These are phyloP conservation scores for Nymphalis c-album DNA, from an alignment of 2,888 invertebrate genomes.

Conservation along the genomic window DNA sequence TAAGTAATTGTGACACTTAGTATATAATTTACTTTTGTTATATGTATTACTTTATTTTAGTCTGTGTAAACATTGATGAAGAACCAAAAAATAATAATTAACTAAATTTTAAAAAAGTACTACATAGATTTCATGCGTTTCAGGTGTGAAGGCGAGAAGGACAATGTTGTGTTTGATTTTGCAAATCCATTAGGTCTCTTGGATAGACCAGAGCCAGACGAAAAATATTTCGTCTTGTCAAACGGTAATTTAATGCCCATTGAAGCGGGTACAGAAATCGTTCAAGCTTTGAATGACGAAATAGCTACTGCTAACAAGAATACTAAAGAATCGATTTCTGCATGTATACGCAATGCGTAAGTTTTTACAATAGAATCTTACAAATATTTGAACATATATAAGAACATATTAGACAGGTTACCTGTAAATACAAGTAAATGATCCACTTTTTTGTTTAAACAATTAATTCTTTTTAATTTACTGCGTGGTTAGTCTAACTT, in stretches of 20 bases:
- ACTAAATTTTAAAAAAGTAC: no score
- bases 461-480: no score
- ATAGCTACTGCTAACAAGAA: slow-evolving; percentile 59
- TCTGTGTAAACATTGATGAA: no score
- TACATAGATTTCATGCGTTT: slow-evolving; percentile 28
- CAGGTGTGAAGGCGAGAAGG: slow-evolving; percentile 86
- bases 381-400: no score
- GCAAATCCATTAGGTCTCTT: slow-evolving; percentile 72
- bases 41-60: no score
- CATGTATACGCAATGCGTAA: slow-evolving; percentile 55
- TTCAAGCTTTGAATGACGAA: slow-evolving; percentile 51
- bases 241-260: slow-evolving; percentile 58
- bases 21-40: no score
- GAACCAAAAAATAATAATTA: no score
- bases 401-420: no score
- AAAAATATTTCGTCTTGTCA: slow-evolving; percentile 59
- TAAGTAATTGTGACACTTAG: no score
- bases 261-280: slow-evolving; percentile 49
- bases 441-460: no score
- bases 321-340: slow-evolving; percentile 54
- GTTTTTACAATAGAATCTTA: slow-evolving; percentile 37
- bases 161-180: slow-evolving; percentile 81
- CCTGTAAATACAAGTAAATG: no score
- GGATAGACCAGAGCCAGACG: slow-evolving; percentile 56
- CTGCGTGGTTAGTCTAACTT: no score